Conservation (phyloP, 1,140 invertebrate species). For the Trichogramma pretiosum region DNA sequence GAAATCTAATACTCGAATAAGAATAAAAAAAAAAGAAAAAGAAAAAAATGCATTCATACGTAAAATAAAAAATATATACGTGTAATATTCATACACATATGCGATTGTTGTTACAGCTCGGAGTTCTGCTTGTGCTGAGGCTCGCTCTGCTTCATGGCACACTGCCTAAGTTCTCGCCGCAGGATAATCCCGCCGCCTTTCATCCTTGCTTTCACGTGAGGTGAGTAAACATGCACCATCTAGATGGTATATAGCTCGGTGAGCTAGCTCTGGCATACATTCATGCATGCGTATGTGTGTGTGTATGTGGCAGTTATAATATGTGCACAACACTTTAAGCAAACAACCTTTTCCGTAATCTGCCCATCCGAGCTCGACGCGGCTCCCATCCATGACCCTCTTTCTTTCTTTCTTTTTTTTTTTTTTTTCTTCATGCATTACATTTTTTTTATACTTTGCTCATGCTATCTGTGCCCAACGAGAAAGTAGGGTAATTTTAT, state of each 20-base stretch:
- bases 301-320: no score
- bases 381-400: not conserved
- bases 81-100: conserved; percentile 11
- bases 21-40: no score
- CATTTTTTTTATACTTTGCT: conserved; percentile 6
- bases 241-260: no score
- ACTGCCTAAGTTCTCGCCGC: conserved; percentile 69
- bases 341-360: no score
- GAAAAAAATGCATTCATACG: no score
- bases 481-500: no score
- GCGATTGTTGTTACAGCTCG: conserved; percentile 46
- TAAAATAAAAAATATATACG: not conserved
- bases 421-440: not conserved
- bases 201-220: conserved; percentile 61
- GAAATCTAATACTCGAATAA: not conserved
- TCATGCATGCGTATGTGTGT: no score
- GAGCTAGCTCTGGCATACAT: no score
- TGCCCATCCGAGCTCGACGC: no score
- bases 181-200: conserved; percentile 80
- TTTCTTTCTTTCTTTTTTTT: not conserved
- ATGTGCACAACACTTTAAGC: no score
- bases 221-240: conserved; percentile 53
- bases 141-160: conserved; percentile 66
- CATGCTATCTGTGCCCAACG: conserved; percentile 1
- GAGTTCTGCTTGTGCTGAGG: conserved; percentile 52